Base-by-base conservation (phyloP, 2,888 invertebrate species). In the Mesorhabditis spiculigera region DNA sequence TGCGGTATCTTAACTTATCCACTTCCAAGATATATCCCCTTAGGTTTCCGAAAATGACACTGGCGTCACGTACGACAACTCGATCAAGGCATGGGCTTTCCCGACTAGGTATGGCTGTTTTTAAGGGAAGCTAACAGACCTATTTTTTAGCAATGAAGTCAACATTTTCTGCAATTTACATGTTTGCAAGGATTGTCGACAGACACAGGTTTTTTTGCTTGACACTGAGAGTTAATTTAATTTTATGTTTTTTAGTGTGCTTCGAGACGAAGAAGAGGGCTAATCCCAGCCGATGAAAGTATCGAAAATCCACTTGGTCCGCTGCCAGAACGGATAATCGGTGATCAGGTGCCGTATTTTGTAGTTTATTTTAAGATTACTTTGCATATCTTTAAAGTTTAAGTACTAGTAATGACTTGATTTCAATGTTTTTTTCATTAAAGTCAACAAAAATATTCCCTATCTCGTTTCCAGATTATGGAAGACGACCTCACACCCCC, bases 131-230 rank as follows among this genome's bases (percentile, higher is more conserved):
- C 41, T 28, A 28, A 28, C 28, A 28, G 3, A 28, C 1, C 28
- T 28, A 1, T 28, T 3, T 1, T 28, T 28, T 28, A 84, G 84
- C 75, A 85, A 84, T 69, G 84, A 84, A 74, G 84, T 84, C 72
- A 84, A 84, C 76, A 84, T 84, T 68, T 84, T 83, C 78, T 84
- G 84, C 75, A 84, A 84, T 72, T 75, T 84, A 43, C 82, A 85
- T 68, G 77, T 85, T n/a, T 84, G 84, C 43, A 75, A 73, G 6
- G 68, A 72, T n/a, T 80, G 79, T 66, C 67, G 72, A 16, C 79
- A 80, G 63, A 44, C 76, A n/a, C 58, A 50, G 58, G 58, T 50
- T 13, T 13, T 50, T 50, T n/a, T n/a, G n/a, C n/a, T n/a, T n/a
- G n/a, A 13, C 1, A n/a, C 1, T 50, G n/a, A 50, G 3, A 3